phyloP scores from a whole-genome alignment of 2,797 vertebrate genomes.

The Chaetophractus vellerosus region DNA sequence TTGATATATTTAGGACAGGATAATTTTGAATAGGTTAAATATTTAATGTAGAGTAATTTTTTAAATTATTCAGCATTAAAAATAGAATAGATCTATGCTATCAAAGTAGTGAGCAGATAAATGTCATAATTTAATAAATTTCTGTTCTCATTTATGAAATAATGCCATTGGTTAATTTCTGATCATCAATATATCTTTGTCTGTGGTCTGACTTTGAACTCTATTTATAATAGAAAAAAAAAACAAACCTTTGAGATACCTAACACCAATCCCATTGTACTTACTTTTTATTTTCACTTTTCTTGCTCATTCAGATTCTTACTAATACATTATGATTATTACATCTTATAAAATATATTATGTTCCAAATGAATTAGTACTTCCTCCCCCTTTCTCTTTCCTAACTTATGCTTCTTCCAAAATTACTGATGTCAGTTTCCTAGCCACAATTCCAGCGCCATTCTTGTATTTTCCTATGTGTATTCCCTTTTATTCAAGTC shows the following conservation, averaged over 20 bases:
- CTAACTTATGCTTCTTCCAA: not conserved
- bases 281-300: not conserved
- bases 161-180: constrained; percentile 84
- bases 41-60: constrained; percentile 90
- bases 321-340: not conserved
- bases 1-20: constrained; percentile 89
- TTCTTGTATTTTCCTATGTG: not conserved
- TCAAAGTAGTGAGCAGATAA: constrained; percentile 88
- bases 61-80: constrained; percentile 91
- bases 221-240: constrained; percentile 70
- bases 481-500: not conserved
- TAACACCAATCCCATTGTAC: not conserved
- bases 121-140: constrained; percentile 87
- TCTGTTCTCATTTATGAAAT: constrained; percentile 82
- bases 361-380: not conserved
- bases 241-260: constrained; percentile 24
- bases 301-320: constrained; percentile 17
- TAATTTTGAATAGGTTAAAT: constrained; percentile 91
- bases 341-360: not conserved
- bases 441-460: not conserved
- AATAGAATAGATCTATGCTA: constrained; percentile 88
- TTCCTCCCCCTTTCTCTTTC: not conserved
- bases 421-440: not conserved
- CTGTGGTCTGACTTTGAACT: constrained; percentile 60
- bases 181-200: constrained; percentile 85